These are phyloP conservation scores for Okamejei kenojei DNA, from an alignment of 2,797 vertebrate species.

Conservation along the genomic window DNA sequence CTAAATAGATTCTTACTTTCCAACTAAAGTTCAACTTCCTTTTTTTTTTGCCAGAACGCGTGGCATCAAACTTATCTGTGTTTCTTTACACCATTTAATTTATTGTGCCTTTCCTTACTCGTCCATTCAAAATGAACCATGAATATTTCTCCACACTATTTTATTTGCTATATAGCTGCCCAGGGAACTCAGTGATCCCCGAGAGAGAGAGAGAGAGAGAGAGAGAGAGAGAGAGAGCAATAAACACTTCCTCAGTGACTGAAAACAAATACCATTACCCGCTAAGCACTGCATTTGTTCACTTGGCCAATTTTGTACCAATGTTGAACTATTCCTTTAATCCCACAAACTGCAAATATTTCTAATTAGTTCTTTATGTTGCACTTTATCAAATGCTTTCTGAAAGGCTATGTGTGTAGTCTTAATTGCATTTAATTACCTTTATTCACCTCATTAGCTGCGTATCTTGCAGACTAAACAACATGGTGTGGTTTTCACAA, in stretches of 20 bases:
- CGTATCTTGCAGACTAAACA: background rate
- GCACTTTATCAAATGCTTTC: background rate
- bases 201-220: background rate
- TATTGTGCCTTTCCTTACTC: no score
- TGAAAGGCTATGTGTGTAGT: background rate
- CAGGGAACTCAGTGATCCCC: background rate
- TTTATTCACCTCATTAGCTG: background rate
- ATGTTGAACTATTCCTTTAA: background rate
- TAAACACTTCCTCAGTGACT: background rate
- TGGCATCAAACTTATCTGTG: no score
- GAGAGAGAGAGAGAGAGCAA: background rate
- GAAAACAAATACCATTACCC: background rate
- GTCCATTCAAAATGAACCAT: background rate
- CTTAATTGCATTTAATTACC: background rate
- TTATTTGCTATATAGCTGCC: background rate
- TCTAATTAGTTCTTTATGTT: background rate
- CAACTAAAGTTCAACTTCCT: no score
- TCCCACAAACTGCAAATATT: background rate
- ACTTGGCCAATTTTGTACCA: background rate
- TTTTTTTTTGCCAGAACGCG: no score
- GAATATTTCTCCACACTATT: background rate
- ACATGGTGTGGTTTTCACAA: background rate
- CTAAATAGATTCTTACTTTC: no score
- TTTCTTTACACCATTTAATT: background rate
- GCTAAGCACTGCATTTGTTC: background rate